Conservation (phyloP, 2,888 invertebrate species). For the Nephrotoma guestfalica region DNA sequence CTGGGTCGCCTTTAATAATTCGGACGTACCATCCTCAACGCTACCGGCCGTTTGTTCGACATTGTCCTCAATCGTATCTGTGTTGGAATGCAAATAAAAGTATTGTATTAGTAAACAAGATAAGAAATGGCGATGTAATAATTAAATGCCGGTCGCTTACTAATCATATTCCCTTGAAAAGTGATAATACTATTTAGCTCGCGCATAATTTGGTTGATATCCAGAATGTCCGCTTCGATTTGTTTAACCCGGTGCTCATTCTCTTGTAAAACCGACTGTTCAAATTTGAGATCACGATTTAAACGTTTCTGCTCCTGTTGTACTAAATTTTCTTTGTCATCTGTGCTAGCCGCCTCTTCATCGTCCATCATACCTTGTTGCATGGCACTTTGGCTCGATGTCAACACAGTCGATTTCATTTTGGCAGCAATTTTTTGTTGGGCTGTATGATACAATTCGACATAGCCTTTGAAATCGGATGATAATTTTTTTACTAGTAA, state of each 20-base stretch:
- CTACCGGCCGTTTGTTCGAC: conserved; percentile 59
- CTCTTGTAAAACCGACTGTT: conserved; percentile 65
- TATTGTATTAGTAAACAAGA: not conserved
- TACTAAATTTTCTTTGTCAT: conserved; percentile 32
- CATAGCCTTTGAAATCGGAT: conserved; percentile 64
- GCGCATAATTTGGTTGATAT: conserved; percentile 72
- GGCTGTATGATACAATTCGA: conserved; percentile 59
- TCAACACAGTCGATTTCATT: conserved; percentile 37
- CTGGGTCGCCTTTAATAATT: conserved; percentile 65
- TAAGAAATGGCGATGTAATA: conserved; percentile 6
- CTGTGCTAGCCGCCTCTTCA: conserved; percentile 31
- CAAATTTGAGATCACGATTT: conserved; percentile 44
- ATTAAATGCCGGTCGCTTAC: conserved; percentile 36
- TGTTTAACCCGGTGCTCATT: conserved; percentile 63
- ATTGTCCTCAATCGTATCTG: conserved; percentile 72
- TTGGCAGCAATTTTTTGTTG: conserved; percentile 62
- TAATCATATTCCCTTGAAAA: conserved; percentile 55
- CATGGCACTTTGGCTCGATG: not conserved
- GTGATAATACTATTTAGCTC: conserved; percentile 56
- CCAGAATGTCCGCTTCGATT: conserved; percentile 68
- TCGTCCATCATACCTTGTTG: conserved; percentile 7
- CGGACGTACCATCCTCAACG: conserved; percentile 64
- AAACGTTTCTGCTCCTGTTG: conserved; percentile 25
- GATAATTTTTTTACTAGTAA: conserved; percentile 72
- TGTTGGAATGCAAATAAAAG: conserved; percentile 16